A percentile compares a stretch with the other conserved stretches of the same genome.
Evolutionary conservation across 2,888 invertebrate genomes (phyloP).

Genomic region (Meganola albula): DNA sequence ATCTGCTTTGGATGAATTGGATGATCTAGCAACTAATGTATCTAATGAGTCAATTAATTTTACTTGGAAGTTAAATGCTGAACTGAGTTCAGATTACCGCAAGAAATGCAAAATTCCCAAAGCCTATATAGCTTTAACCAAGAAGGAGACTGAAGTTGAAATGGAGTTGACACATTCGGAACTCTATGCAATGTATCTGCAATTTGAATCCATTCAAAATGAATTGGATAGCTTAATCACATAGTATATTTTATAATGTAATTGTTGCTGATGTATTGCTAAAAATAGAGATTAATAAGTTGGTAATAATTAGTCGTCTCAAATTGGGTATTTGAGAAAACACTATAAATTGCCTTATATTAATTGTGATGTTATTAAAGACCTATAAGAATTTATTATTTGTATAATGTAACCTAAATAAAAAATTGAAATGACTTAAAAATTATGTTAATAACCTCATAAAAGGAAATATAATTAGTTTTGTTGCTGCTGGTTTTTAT

Average conservation of each 20-base stretch:
- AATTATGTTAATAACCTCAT: too few species aligned
- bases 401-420: too few species aligned
- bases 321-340: too few species aligned
- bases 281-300: too few species aligned
- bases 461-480: too few species aligned
- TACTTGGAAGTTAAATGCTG: conserved; percentile 62
- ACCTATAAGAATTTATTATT: too few species aligned
- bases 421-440: too few species aligned
- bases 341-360: too few species aligned
- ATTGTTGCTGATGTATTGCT: not conserved
- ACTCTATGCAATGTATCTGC: conserved; percentile 57
- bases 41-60: conserved; percentile 40
- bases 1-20: conserved; percentile 49
- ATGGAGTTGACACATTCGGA: conserved; percentile 63
- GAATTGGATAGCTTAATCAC: conserved; percentile 56
- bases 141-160: conserved; percentile 39
- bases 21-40: conserved; percentile 34
- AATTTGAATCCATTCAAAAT: conserved; percentile 65
- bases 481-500: too few species aligned
- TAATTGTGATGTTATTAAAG: too few species aligned
- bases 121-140: conserved; percentile 47
- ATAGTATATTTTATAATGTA: not conserved
- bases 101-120: conserved; percentile 64
- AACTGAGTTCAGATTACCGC: conserved; percentile 59
- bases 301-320: too few species aligned